Evolutionary conservation across 2,113 vertebrate species (phyloP).

Genomic region (Oncorhynchus gorbuscha): DNA sequence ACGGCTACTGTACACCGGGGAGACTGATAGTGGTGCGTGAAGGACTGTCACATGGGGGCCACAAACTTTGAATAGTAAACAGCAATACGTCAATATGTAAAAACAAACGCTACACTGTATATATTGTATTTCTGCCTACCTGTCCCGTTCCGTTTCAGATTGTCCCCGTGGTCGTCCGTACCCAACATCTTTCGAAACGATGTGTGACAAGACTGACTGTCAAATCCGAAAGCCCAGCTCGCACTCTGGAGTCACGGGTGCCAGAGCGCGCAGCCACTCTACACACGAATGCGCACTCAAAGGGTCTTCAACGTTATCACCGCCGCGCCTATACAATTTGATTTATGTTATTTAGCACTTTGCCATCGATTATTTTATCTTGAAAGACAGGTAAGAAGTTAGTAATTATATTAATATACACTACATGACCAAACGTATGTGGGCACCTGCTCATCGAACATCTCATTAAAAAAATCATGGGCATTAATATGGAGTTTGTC

Average conservation of each 20-base stretch:
- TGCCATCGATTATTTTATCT: no score
- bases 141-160: slow-evolving; percentile 51
- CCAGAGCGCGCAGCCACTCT: not conserved
- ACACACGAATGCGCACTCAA: not conserved
- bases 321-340: not conserved
- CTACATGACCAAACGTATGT: no score
- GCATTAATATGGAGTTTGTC: no score
- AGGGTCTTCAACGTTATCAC: not conserved
- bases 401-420: no score
- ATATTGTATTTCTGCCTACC: slow-evolving; percentile 52
- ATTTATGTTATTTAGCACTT: not conserved
- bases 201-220: slow-evolving; percentile 42
- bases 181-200: slow-evolving; percentile 50
- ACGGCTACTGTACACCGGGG: no score
- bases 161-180: slow-evolving; percentile 49
- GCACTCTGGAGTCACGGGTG: slow-evolving; percentile 5
- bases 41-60: slow-evolving; percentile 3
- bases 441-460: no score
- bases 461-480: no score
- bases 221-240: slow-evolving; percentile 24
- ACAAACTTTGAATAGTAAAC: slow-evolving; percentile 9
- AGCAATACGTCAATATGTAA: not conserved
- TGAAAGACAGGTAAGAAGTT: not conserved
- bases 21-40: not conserved
- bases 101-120: not conserved